Evolutionary conservation across 2,888 invertebrate species (phyloP).

Genomic region (Drosophila aldrichi): DNA sequence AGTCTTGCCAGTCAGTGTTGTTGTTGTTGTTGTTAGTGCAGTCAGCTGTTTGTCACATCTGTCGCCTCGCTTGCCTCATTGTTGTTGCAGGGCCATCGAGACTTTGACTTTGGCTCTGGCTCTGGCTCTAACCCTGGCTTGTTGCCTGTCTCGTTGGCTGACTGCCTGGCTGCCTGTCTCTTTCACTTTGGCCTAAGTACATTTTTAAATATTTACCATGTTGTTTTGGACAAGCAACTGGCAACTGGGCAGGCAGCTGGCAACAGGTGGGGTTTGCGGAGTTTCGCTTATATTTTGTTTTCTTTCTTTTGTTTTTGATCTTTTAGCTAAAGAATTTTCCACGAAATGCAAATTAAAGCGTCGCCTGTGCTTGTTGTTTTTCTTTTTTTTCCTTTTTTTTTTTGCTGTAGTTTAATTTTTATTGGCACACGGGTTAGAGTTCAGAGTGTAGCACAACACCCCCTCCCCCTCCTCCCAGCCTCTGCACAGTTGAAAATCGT

Average conservation of each 20-base stretch:
- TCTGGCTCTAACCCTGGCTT: slow-evolving; percentile 2
- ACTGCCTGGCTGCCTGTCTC: slow-evolving; percentile 56
- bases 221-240: slow-evolving; percentile 57
- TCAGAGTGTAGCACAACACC: slow-evolving; percentile 61
- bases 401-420: slow-evolving; percentile 26
- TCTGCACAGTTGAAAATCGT: slow-evolving; percentile 64
- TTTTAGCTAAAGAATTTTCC: slow-evolving; percentile 74
- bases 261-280: neutral
- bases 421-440: slow-evolving; percentile 69
- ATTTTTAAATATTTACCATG: slow-evolving; percentile 80
- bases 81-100: slow-evolving; percentile 25
- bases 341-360: slow-evolving; percentile 83
- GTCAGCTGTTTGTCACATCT: slow-evolving; percentile 75
- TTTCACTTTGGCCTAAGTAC: slow-evolving; percentile 77
- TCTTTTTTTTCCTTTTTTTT: slow-evolving; percentile 9
- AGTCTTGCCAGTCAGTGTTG: slow-evolving; percentile 22
- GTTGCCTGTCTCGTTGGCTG: slow-evolving; percentile 31
- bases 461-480: no score
- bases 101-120: neutral
- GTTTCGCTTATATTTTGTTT: neutral
- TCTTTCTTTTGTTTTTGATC: neutral
- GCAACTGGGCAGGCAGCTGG: slow-evolving; percentile 34
- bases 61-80: slow-evolving; percentile 63
- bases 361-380: slow-evolving; percentile 24
- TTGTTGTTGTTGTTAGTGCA: slow-evolving; percentile 10